Base-by-base conservation (phyloP, 2,113 vertebrate species). In the Sclerurus mexicanus region DNA sequence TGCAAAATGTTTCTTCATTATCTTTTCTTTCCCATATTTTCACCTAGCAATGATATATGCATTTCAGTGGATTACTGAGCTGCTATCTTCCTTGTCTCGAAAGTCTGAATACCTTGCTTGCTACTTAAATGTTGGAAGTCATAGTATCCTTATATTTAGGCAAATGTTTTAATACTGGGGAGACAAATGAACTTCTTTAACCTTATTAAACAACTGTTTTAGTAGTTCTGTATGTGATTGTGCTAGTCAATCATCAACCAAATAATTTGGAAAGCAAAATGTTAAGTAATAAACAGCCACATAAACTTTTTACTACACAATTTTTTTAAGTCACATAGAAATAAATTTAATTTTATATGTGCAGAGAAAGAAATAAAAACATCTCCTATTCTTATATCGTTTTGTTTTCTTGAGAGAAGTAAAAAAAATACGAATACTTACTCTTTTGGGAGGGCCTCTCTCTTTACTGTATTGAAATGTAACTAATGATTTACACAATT, bases 251-350 rank as follows among this genome's bases (percentile, higher is more conserved):
- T 25, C 30, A 86, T 14, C 35, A 75, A 66, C 17, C 35, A 90
- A 95, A 84, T 94, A 90, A 87, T 86, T 31, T 83, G 47, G 40
- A 90, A 88, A 90, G 18, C 21, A 90, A 96, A 96, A 81, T 30
- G 89, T 91, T 74, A 85, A 91, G 52, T 73, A 92, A 93, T 94
- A 95, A 96, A 96, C 89, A 39, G 44, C 16, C n/a, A n/a, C 35
- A 82, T 74, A 76, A 77, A 59, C 40, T 50, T 74, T 84, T 60
- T 56, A 77, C 18, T 81, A 8, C 40, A 66, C 19, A 74, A 49
- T 76, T 62, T 53, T 87, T 74, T 69, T 93, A 81, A 91, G 80
- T 84, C 59, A 63, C 39, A 62, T 11, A 2, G 16, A 95, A 85
- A 78, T 55, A 96, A 96, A 97, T 84, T 77, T 28, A 79, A 49